phyloP scores from a whole-genome alignment of 2,113 vertebrate species.

The Gyps fulvus region DNA sequence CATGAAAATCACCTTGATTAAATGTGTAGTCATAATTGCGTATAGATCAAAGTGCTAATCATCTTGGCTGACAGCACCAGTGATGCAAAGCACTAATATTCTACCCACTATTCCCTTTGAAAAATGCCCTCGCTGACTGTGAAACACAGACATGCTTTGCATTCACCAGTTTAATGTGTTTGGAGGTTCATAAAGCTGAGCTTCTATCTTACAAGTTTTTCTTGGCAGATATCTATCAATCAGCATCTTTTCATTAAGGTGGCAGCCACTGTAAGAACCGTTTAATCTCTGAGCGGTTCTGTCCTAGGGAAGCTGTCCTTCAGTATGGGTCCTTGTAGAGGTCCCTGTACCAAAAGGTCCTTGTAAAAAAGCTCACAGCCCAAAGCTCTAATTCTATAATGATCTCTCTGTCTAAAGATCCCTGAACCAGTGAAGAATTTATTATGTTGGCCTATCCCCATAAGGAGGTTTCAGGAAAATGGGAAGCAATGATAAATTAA shows the following conservation, averaged over 20 bases:
- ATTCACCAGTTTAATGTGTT: background rate
- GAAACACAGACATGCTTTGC: background rate
- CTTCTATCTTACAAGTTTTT: background rate
- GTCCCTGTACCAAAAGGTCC: background rate
- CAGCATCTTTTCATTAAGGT: background rate
- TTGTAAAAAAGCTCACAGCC: background rate
- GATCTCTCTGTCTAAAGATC: background rate
- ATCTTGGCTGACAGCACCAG: slow-evolving; percentile 19
- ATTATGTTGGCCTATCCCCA: background rate
- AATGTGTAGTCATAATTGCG: slow-evolving; percentile 33
- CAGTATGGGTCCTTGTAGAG: background rate
- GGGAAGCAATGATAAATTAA: background rate
- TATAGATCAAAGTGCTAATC: slow-evolving; percentile 54
- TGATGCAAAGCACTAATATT: slow-evolving; percentile 35
- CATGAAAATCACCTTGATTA: slow-evolving; percentile 26
- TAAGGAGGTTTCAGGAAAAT: background rate
- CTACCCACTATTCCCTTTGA: slow-evolving; percentile 10
- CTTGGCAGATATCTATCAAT: background rate
- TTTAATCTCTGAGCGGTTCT: background rate
- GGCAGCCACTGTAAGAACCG: background rate
- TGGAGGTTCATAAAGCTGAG: background rate
- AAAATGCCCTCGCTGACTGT: background rate
- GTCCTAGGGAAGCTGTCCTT: background rate
- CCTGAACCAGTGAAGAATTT: background rate
- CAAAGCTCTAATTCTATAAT: background rate